Base-by-base conservation (phyloP, 1,140 invertebrate species). In the Drosophila pallidifrons region DNA sequence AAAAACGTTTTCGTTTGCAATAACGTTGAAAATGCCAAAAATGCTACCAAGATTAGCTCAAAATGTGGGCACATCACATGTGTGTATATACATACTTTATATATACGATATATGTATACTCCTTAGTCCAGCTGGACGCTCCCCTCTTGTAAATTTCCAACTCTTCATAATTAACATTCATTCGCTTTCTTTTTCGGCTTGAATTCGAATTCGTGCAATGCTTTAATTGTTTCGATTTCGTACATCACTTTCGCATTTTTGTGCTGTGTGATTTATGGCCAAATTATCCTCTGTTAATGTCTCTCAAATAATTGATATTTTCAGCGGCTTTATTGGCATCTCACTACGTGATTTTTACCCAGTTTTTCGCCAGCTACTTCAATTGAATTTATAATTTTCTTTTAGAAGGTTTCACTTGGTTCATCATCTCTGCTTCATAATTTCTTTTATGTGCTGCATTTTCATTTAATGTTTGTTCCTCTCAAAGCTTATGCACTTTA, bases 81-180 rank as follows among this genome's bases (percentile, higher is more conserved):
- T 51, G 11, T 51, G 11, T 25, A 6, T 28, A 15, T 13, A 11
- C 3, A 15, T 13, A 11, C 0, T 25, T 25, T 25, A 5, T 54
- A 1, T 15, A 38, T n/a, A n/a, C n/a, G n/a, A n/a, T n/a, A n/a
- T n/a, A n/a, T n/a, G n/a, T n/a, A n/a, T 38, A 38, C 30, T 35
- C 51, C 30, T 5, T 15, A 25, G 20, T 25, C 20, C 20, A 13
- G 20, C 51, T 54, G 3, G n/a, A 7, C 30, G 1, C n/a, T 7
- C n/a, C 51, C 7, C 30, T 54, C 20, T 60, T 46, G 20, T 25
- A 25, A 25, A 25, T 25, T 25, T 25, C 4, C 20, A 25, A 25
- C 20, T 25, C 20, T 70, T 77, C 52, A 61, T 71, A 82, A 79
- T 83, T 83, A 82, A 66, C 81, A 83, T 73, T 83, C 63, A 72